Evolutionary conservation across 2,888 invertebrate genomes (phyloP).

Genomic region (Drosophila lutescens): DNA sequence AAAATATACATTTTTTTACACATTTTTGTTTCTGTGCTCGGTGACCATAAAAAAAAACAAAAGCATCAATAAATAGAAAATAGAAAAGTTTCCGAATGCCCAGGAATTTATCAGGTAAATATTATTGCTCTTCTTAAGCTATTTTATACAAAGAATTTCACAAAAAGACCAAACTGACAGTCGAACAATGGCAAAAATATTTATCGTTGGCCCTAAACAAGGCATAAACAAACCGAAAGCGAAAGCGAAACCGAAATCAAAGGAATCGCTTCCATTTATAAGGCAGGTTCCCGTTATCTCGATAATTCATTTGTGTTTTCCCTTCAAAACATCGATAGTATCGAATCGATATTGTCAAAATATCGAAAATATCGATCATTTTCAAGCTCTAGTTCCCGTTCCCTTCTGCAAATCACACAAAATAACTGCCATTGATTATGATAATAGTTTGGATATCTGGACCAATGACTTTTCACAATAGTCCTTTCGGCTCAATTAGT

Average conservation of each 20-base stretch:
- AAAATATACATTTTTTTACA: constrained; percentile 23
- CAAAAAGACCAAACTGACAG: constrained; percentile 4
- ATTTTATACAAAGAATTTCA: not conserved
- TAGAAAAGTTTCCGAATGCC: constrained; percentile 16
- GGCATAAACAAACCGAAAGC: constrained; percentile 19
- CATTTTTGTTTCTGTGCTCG: constrained; percentile 32
- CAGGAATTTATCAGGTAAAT: constrained; percentile 38
- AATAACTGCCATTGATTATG: constrained; percentile 18
- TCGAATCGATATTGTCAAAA: too few relatives aligned
- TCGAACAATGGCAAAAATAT: constrained; percentile 30
- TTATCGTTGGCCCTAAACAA: constrained; percentile 21
- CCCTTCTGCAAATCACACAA: not conserved
- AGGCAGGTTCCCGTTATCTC: constrained; percentile 6
- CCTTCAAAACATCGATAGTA: too few relatives aligned
- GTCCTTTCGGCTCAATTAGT: not conserved
- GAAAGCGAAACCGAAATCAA: constrained; percentile 21
- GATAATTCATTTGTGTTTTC: too few relatives aligned
- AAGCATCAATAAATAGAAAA: constrained; percentile 19
- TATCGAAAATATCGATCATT: too few relatives aligned
- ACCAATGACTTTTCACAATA: constrained; percentile 1
- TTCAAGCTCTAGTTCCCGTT: too few relatives aligned
- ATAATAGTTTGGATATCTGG: constrained; percentile 3
- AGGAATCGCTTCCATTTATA: constrained; percentile 24
- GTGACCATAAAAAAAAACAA: constrained; percentile 11
- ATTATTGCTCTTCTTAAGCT: not conserved